Evolutionary conservation across 2,797 vertebrate genomes (phyloP), one percentile per base, ranked within the genome.

Genomic region (Urocyon cinereoargenteus): DNA sequence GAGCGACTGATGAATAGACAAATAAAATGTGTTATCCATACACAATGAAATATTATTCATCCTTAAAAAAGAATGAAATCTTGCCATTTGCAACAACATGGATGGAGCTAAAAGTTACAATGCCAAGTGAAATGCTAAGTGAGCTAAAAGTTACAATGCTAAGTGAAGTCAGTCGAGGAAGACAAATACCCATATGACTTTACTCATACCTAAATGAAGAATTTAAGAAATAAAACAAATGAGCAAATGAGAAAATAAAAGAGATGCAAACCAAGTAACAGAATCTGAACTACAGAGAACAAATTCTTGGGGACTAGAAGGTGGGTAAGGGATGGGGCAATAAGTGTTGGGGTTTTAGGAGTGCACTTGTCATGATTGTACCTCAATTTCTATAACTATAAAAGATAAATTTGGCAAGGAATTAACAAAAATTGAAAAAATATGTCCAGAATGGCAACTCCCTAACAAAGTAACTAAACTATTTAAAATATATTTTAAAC

Each of bases 401-500:
- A 84, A 95, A 92, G 34, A 8, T 34, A 85, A 90, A 22, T 36
- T 5, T 66, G 18, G 31, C 11, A 89, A 81, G 15, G 78, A 93
- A 79, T 31, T 66, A 91, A 73, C 66, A 88, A 66, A 45, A 49
- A 61, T 45, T 62, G 4, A 53, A 26, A 72, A 55, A 59, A 11
- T 19, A 57, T 61, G 22, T 49, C 19, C 24, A 59, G 8, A 40
- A 24, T 40, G 34, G 28, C 14, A 86, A 77, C 49, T 61, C 13
- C 19, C 34, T 94, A 97, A 73, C 6, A 93, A 18, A 64, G 16
- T 66, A 75, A 61, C 19, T 40, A 61, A 70, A 68, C 1, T 1
- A 84, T 59, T 92, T 90, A 86, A 62, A 87, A 88, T 12, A 57
- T 19, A 62, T 19, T 94, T 95, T 81, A 81, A 73, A 21, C 19